Evolutionary conservation across 2,888 invertebrate species (phyloP).

Genomic region (Apodemia mormo): DNA sequence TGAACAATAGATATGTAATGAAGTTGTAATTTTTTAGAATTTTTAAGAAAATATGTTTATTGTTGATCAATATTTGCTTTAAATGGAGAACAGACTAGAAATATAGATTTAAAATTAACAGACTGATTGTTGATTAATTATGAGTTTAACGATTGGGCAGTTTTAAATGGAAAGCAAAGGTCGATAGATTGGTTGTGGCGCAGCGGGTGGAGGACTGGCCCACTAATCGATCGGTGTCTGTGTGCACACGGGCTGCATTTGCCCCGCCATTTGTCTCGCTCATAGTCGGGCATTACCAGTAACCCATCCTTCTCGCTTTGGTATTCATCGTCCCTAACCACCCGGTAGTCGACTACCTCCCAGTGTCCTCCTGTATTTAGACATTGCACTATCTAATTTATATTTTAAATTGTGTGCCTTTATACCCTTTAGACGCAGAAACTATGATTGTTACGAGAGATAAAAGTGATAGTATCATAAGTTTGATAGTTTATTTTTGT

Average conservation of each 20-base stretch:
- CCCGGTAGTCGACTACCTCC: conserved; percentile 73
- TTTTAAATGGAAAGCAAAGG: conserved; percentile 63
- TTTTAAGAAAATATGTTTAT: too few species aligned
- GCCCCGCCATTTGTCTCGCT: conserved; percentile 64
- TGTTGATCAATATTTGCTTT: too few species aligned
- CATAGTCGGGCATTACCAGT: conserved; percentile 51
- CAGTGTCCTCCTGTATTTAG: conserved; percentile 76
- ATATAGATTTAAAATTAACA: conserved; percentile 3
- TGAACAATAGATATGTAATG: too few species aligned
- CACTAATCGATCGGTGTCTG: conserved; percentile 79
- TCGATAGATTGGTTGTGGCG: conserved; percentile 69
- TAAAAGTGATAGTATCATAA: conserved; percentile 69
- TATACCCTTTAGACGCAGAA: conserved; percentile 55
- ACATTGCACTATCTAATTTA: conserved; percentile 79
- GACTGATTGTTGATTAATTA: conserved; percentile 34
- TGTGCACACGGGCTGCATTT: conserved; percentile 61
- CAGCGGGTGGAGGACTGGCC: conserved; percentile 58
- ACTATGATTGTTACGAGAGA: conserved; percentile 64
- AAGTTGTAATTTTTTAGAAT: too few species aligned
- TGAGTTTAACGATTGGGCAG: conserved; percentile 50
- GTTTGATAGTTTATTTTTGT: conserved; percentile 54
- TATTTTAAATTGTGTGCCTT: conserved; percentile 74
- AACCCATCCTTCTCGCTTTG: conserved; percentile 68
- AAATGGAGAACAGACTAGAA: too few species aligned
- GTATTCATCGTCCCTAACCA: conserved; percentile 76